Evolutionary conservation across 2,113 vertebrate species (phyloP), one percentile per base, ranked within the genome.

Genomic region (Thoracochromis brauschi): DNA sequence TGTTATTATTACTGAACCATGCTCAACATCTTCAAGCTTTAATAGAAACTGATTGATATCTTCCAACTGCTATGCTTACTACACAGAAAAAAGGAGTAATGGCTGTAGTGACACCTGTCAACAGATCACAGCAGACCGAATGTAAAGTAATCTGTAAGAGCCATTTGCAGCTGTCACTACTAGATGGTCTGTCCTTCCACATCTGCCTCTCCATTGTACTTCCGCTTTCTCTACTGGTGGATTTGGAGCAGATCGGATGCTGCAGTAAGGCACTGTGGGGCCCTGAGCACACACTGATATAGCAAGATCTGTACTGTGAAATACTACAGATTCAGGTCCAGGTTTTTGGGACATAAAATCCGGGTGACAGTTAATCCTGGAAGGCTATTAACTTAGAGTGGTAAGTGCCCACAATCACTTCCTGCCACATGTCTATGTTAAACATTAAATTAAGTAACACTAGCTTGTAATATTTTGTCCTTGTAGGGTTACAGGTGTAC

Each of bases 201-300:
- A 73, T 29, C 42, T 75, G 14, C 42, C 42, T 47, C 42, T 47
- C 42, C 24, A 17, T 29, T 17, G 9, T 11, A 75, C 71, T 75
- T 75, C 71, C 4, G 0, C 71, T 75, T 75, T 47, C 71, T 75
- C 14, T 47, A 9, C 21, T 75, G 13, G 13, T 75, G 68, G 68
- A 73, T 45, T 47, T 45, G 16, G 21, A 75, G 40, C 40, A 47
- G 14, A 47, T 17, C 17, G 68, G 40, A 75, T 47, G 42, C 14
- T 11, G 68, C 24, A 29, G 8, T 45, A 26, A 73, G 0, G 13
- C 0, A 71, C 38, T 73, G 68, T 45, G 9, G 8, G 14, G 9
- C 68, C 68, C 13, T 17, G 14, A 45, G 24, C 24, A 29, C 9
- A 7, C 38, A 75, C 14, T 11, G 42, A 26, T 29, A 75, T 47